Evolutionary conservation across 92 coral and sea anemone species (phyloP).

Genomic region (Epizoanthus fatuus): DNA sequence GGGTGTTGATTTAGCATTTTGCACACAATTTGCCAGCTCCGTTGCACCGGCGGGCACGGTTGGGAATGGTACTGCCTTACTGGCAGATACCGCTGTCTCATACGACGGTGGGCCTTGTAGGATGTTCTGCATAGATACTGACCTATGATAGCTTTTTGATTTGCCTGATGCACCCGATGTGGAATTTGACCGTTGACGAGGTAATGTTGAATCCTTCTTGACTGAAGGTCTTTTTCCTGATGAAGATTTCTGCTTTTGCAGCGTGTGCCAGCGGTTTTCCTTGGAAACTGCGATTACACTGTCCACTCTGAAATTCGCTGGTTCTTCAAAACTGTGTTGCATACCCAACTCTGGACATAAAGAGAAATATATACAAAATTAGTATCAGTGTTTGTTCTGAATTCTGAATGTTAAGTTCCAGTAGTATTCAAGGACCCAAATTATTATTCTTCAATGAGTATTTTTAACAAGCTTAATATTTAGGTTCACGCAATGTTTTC

Average conservation of each 20-base stretch:
- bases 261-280: constrained; percentile 89
- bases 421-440: no score
- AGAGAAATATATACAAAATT: not conserved
- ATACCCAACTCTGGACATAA: constrained; percentile 75
- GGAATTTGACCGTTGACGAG: constrained; percentile 16
- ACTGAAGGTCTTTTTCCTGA: constrained; percentile 68
- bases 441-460: no score
- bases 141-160: constrained; percentile 51
- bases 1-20: constrained; percentile 43
- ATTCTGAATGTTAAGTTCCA: no score
- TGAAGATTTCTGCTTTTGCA: constrained; percentile 79
- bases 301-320: constrained; percentile 82
- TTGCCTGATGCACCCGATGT: constrained; percentile 11
- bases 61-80: constrained; percentile 82
- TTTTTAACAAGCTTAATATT: no score
- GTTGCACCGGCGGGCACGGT: constrained; percentile 71
- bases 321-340: constrained; percentile 83
- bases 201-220: constrained; percentile 54
- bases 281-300: constrained; percentile 94
- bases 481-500: no score
- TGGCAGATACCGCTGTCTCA: constrained; percentile 68
- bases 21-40: constrained; percentile 33
- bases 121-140: constrained; percentile 82
- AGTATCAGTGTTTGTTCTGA: no score
- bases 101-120: constrained; percentile 62